These are phyloP conservation scores for Ferdinandea cuprea DNA, from an alignment of 2,888 invertebrate genomes.

Conservation along the genomic window DNA sequence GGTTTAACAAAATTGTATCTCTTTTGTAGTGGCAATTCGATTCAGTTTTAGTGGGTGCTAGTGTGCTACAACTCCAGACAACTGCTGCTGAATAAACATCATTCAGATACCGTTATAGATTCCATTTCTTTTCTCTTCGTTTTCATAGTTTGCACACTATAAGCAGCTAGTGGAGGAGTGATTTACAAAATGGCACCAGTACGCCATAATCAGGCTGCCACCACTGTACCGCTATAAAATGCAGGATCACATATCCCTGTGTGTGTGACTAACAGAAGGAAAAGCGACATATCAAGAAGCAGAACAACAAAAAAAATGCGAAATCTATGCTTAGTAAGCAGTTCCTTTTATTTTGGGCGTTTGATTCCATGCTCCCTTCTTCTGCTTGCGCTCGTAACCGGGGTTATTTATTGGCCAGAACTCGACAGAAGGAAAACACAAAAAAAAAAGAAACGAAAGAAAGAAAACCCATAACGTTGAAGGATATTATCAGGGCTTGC, in stretches of 20 bases:
- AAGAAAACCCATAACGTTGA: background rate
- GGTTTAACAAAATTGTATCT: constrained; percentile 51
- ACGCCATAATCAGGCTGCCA: constrained; percentile 63
- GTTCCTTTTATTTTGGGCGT: constrained; percentile 49
- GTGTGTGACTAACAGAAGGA: constrained; percentile 26
- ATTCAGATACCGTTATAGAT: constrained; percentile 62
- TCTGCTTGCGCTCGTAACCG: background rate
- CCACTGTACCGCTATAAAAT: constrained; percentile 68
- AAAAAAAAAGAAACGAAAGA: background rate
- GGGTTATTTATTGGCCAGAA: constrained; percentile 14
- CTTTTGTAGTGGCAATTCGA: constrained; percentile 69
- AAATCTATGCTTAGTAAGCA: constrained; percentile 59
- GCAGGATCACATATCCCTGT: constrained; percentile 59
- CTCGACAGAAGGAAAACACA: background rate
- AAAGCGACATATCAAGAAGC: background rate
- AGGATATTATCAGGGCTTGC: background rate
- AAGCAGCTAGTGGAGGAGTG: constrained; percentile 55
- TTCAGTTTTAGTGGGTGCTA: constrained; percentile 60
- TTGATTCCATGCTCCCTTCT: constrained; percentile 11
- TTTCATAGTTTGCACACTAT: constrained; percentile 58
- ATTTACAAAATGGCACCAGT: constrained; percentile 64
- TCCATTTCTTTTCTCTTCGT: constrained; percentile 56
- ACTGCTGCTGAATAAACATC: constrained; percentile 66
- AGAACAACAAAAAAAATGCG: constrained; percentile 11
- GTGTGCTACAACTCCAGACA: constrained; percentile 14